Evolutionary conservation across 1,140 invertebrate genomes (phyloP).

Genomic region (Pseudobourletiella spinata): DNA sequence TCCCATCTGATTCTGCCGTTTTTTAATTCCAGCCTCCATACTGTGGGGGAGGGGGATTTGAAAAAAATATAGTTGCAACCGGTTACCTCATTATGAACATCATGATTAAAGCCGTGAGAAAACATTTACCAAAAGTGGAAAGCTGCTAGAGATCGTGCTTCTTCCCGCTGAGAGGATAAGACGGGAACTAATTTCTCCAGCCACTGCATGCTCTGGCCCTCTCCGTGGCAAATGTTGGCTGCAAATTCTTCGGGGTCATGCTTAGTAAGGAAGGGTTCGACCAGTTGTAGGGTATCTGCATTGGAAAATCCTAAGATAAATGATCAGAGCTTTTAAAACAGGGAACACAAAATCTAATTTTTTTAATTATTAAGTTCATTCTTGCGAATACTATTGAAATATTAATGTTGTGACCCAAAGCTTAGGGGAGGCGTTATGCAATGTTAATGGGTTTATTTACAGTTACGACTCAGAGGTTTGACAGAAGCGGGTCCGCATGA

Average conservation of each 20-base stretch:
- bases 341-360: conserved; percentile 1
- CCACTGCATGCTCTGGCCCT: conserved; percentile 96
- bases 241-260: conserved; percentile 95
- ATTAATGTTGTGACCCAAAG: no score
- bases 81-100: no score
- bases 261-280: conserved; percentile 89
- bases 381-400: no score
- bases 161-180: conserved; percentile 88
- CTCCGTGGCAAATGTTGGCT: conserved; percentile 77
- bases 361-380: neutral
- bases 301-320: conserved; percentile 5
- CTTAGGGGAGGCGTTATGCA: no score
- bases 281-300: conserved; percentile 68
- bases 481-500: no score
- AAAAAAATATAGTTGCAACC: neutral
- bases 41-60: neutral
- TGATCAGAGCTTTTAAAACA: neutral
- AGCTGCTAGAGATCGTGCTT: conserved; percentile 90
- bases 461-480: no score
- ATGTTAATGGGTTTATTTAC: no score
- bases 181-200: conserved; percentile 85
- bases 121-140: conserved; percentile 85
- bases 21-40: conserved; percentile 97
- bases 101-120: neutral
- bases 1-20: conserved; percentile 87